These are phyloP conservation scores for Parauchenoglanis ngamensis DNA, from an alignment of 2,797 vertebrate genomes.

Conservation along the genomic window DNA sequence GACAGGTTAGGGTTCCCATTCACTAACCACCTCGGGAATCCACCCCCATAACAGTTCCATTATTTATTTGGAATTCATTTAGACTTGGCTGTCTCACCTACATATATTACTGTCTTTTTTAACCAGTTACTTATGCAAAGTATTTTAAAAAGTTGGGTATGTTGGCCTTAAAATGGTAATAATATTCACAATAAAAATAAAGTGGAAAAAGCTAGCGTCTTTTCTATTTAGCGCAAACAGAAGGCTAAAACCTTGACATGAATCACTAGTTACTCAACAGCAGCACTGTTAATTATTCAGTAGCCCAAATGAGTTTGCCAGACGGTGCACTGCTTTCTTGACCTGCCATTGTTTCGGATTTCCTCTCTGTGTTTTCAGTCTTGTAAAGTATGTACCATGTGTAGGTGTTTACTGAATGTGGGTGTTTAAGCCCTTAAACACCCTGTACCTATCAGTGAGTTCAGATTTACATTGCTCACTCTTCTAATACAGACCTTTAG, in stretches of 20 bases:
- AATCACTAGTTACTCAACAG: constrained; percentile 39
- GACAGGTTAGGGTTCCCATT: no score
- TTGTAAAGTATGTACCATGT: background rate
- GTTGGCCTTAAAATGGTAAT: background rate
- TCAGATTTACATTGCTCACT: no score
- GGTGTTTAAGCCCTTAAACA: background rate
- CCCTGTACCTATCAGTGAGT: background rate
- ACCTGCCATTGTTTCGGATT: constrained; percentile 40
- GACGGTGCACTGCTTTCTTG: constrained; percentile 27
- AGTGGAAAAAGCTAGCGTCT: background rate
- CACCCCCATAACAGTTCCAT: background rate
- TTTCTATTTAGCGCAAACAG: background rate
- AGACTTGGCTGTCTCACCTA: no score
- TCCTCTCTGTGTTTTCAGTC: constrained; percentile 35
- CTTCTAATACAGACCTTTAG: background rate
- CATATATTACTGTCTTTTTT: background rate
- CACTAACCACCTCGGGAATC: no score
- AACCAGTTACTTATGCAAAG: background rate
- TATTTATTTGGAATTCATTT: background rate
- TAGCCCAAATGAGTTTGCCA: constrained; percentile 52
- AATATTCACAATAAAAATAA: background rate
- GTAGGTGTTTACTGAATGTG: background rate
- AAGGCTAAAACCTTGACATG: constrained; percentile 31
- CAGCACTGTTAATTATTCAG: constrained; percentile 49
- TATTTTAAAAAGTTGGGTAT: background rate